These are phyloP conservation scores for Danaus plexippus DNA, from an alignment of 1,140 invertebrate genomes.

Conservation along the genomic window DNA sequence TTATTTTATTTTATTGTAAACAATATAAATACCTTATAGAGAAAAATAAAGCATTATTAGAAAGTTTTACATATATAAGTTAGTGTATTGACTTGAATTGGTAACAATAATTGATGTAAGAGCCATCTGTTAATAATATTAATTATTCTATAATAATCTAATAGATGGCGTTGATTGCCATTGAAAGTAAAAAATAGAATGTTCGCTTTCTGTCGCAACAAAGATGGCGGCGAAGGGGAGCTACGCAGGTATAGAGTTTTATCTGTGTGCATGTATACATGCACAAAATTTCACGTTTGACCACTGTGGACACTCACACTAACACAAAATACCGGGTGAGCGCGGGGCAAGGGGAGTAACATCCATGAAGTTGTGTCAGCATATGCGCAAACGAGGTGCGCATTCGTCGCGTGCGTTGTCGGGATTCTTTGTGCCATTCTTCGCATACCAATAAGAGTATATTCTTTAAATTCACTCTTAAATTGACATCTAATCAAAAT, in stretches of 20 bases:
- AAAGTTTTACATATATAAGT: no score
- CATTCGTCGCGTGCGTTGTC: constrained; percentile 89
- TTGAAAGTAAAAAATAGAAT: constrained; percentile 33
- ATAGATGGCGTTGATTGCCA: constrained; percentile 40
- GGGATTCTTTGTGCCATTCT: constrained; percentile 95
- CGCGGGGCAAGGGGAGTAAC: constrained; percentile 66
- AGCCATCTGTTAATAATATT: no score
- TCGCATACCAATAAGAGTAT: constrained; percentile 92
- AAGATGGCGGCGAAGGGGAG: constrained; percentile 65
- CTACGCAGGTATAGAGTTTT: constrained; percentile 57
- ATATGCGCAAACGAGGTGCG: constrained; percentile 86
- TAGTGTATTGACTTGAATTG: no score
- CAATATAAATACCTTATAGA: no score
- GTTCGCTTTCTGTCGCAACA: constrained; percentile 46
- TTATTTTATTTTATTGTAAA: no score
- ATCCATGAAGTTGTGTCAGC: constrained; percentile 78
- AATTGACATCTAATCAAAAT: constrained; percentile 75
- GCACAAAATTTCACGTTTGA: constrained; percentile 69
- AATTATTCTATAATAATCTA: not conserved
- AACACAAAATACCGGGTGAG: constrained; percentile 47
- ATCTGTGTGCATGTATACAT: constrained; percentile 58
- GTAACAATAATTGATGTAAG: no score
- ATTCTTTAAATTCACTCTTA: constrained; percentile 81
- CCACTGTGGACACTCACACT: constrained; percentile 62
- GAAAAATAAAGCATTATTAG: no score